phyloP scores from a whole-genome alignment of 1,140 invertebrate species.

The Cardiocondyla obscurior region DNA sequence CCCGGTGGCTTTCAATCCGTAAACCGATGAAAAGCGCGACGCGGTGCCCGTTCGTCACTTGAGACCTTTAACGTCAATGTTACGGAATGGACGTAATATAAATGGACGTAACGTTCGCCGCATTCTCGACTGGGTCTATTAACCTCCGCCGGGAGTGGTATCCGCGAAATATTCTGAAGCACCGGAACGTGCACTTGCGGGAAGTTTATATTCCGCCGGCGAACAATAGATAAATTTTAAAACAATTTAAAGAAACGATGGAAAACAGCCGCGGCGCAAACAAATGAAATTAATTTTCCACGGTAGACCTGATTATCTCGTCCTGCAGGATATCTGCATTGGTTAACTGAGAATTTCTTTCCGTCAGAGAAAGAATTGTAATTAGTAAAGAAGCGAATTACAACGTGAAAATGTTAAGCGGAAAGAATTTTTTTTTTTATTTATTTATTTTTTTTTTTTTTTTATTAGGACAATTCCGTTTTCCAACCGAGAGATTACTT shows the following conservation, averaged over 20 bases:
- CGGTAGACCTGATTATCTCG: background rate
- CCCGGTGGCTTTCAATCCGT: background rate
- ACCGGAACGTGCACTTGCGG: background rate
- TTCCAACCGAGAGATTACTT: background rate
- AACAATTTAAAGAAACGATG: background rate
- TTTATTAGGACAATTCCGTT: background rate
- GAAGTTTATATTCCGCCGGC: background rate
- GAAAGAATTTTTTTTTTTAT: background rate
- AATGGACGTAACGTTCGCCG: background rate
- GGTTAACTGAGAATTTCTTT: background rate
- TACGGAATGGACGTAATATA: background rate
- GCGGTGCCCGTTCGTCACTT: background rate
- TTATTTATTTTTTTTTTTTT: too few species aligned
- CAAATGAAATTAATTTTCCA: background rate
- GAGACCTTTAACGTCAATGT: background rate
- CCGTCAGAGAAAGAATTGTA: background rate
- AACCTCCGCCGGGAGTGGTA: background rate
- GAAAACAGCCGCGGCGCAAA: too few species aligned
- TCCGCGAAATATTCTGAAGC: background rate
- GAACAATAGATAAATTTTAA: background rate
- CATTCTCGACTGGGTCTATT: background rate
- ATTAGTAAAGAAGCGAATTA: conserved; percentile 2
- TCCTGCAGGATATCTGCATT: background rate
- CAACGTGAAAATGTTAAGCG: background rate
- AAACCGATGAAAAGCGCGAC: background rate